phyloP scores from a whole-genome alignment of 2,888 invertebrate species.

The Pelosia muscerda region DNA sequence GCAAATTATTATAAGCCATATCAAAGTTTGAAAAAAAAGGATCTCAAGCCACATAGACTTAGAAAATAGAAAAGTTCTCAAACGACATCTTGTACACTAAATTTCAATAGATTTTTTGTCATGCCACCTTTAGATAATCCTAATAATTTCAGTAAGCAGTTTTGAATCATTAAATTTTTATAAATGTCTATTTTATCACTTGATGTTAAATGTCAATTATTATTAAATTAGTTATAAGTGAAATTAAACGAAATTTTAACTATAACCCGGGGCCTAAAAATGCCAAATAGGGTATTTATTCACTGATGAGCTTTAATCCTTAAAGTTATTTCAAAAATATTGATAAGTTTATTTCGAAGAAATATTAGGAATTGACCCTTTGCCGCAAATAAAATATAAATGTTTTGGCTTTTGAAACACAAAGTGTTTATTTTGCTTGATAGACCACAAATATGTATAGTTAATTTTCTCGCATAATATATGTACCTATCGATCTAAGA shows the following conservation, averaged over 20 bases:
- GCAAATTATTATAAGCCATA: neutral
- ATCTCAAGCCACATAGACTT: neutral
- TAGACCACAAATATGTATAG: too few species aligned
- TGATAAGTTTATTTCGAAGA: neutral
- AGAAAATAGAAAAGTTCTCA: too few species aligned
- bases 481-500: too few species aligned
- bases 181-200: slow-evolving; percentile 13
- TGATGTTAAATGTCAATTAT: slow-evolving; percentile 11
- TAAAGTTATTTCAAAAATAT: neutral
- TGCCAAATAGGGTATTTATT: neutral
- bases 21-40: neutral
- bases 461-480: too few species aligned
- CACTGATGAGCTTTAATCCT: neutral
- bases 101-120: too few species aligned
- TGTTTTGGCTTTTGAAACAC: neutral
- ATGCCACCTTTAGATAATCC: neutral
- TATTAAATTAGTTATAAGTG: neutral
- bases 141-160: neutral
- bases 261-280: neutral
- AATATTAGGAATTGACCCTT: neutral
- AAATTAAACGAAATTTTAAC: neutral
- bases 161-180: neutral
- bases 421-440: too few species aligned
- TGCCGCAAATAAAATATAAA: neutral
- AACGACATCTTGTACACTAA: neutral